Base-by-base conservation (phyloP, 2,113 vertebrate genomes). In the Dicaeum eximium region DNA sequence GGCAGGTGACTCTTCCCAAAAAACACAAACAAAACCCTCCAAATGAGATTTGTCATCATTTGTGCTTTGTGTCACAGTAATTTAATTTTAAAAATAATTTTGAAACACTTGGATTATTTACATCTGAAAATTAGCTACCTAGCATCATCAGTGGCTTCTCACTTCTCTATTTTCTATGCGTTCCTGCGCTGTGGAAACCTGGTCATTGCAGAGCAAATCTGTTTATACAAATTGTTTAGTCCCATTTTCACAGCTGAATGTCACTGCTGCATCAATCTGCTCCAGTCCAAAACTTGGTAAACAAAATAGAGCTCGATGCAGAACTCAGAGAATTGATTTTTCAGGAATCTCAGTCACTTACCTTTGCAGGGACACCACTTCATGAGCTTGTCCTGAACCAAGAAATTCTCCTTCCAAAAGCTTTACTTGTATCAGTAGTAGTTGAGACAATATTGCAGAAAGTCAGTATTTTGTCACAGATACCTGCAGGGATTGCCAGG, bases 51-150 rank as follows among this genome's bases (percentile, higher is more conserved):
- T 86, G 88, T 80, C 71, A 62, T 31, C 74, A 83, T 93, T 88
- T 86, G 60, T 88, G 72, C 40, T 88, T 73, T 80, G 13, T 60
- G 74, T 54, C 81, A 71, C 47, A n/a, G 90, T 27, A 45, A 93
- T 70, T 91, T 85, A 27, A 62, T 73, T 88, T 65, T 38, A 1
- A 71, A 87, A 92, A 87, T 47, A 0, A 56, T 56, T 95, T 75
- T 42, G 92, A 71, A 93, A 80, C 78, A 88, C 40, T 4, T 72
- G 80, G 91, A 67, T 92, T 94, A 67, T 74, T 93, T 86, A 82
- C 38, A 85, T 30, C 58, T 48, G 42, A 69, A 53, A 90, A 92
- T 51, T 10, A 89, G 48, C 64, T 31, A 8, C 12, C 74, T n/a
- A 23, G 62, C 66, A 42, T 15, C 54, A 48, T 9, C 61, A 17